These are phyloP conservation scores for Alsophila aescularia DNA, from an alignment of 2,888 invertebrate genomes.

Conservation along the genomic window DNA sequence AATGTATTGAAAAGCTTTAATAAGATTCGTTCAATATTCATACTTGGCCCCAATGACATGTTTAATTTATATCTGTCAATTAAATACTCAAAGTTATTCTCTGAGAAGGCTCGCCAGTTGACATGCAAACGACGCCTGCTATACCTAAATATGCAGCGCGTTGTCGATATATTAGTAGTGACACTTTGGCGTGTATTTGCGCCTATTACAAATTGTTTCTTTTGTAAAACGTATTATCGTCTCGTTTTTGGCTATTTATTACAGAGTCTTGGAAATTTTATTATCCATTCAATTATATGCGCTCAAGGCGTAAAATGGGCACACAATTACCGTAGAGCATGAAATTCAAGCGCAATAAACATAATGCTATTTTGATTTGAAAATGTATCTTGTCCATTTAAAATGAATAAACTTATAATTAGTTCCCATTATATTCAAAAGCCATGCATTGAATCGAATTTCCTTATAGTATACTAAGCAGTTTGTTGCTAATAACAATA, in stretches of 20 bases:
- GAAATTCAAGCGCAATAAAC: constrained; percentile 11
- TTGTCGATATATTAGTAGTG: no score
- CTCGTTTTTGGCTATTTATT: constrained; percentile 8
- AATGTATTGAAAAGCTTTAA: neutral
- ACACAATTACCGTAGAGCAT: constrained; percentile 4
- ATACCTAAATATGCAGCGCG: no score
- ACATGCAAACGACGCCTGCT: no score
- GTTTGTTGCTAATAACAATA: constrained; percentile 7
- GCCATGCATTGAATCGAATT: neutral
- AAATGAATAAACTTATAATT: neutral
- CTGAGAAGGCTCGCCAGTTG: neutral
- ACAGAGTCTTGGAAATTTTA: constrained; percentile 12
- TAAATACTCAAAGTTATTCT: neutral
- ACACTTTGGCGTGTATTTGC: constrained; percentile 29
- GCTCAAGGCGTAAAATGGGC: constrained; percentile 1
- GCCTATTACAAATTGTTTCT: constrained; percentile 29
- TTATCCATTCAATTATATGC: constrained; percentile 17
- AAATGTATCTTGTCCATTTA: neutral
- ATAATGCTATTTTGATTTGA: neutral
- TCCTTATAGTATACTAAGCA: neutral
- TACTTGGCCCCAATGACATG: neutral
- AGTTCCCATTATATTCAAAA: neutral
- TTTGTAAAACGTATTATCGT: constrained; percentile 26
- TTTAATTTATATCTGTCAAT: neutral
- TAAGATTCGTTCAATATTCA: neutral